Base-by-base conservation (phyloP, 2,113 vertebrate species). In the Myotis yumanensis region DNA sequence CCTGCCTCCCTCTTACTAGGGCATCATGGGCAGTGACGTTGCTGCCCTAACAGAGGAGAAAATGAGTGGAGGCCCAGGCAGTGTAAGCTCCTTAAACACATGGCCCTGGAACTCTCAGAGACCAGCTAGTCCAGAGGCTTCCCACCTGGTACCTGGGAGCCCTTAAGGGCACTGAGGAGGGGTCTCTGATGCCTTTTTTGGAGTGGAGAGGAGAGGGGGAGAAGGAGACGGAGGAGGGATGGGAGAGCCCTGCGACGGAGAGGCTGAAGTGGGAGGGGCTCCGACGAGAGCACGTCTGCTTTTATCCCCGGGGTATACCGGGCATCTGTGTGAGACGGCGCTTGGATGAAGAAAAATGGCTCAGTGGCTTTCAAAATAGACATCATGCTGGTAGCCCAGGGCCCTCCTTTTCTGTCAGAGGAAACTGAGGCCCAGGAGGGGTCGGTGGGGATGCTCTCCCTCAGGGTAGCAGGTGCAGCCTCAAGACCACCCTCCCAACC, bases 401-500 rank as follows among this genome's bases (percentile, higher is more conserved):
- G 1, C 6, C 16, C 30, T 76, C 7, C 30, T 43, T 81, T 72
- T n/a, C 16, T 7, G 51, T 66, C 2, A 11, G n/a, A 73, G 48
- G 16, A 54, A 52, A 51, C 10, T 11, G 43, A 32, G 32, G 40
- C 48, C 40, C 40, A 4, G 4, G 48, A 66, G 23, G 0, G 15
- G 2, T 2, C 2, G 51, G 4, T 18, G 5, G 25, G 32, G 48
- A 22, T 9, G 8, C 10, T 11, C 40, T 35, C 7, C 1, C 51
- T 59, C 37, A 10, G 86, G 77, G 48, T 18, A 10, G n/a, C 0
- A 0, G 4, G 30, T 80, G 16, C 30, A 30, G 18, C 7, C 18
- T 37, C 5, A 30, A 18, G 51, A 22, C 35, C 48, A 2, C 28
- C 3, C 6, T 76, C 14, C 52, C 15, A 8, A 18, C 22, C 35